A percentile compares a stretch with the other conserved stretches of the same genome.
Evolutionary conservation across 2,888 invertebrate species (phyloP).

Genomic region (Heliconius erato): DNA sequence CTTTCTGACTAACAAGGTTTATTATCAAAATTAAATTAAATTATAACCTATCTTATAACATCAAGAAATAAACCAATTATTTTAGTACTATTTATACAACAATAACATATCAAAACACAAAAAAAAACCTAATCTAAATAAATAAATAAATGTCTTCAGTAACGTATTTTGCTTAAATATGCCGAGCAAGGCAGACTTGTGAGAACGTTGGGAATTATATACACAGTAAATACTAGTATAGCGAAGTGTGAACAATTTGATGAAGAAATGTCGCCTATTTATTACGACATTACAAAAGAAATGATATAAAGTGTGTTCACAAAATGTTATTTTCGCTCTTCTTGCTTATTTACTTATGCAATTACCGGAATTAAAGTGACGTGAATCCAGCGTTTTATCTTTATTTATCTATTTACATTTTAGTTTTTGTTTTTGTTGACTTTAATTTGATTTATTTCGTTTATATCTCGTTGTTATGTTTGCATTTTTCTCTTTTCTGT

Average conservation of each 20-base stretch:
- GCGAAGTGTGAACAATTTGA: conserved; percentile 39
- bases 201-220: conserved; percentile 40
- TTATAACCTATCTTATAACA: no score
- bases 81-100: background rate
- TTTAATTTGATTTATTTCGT: background rate
- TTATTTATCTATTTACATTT: background rate
- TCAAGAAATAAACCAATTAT: no score
- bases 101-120: background rate
- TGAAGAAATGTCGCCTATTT: conserved; percentile 43
- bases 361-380: conserved; percentile 1
- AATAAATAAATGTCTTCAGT: background rate
- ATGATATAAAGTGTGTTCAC: conserved; percentile 33
- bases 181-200: conserved; percentile 12
- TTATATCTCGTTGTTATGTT: background rate
- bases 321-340: conserved; percentile 1
- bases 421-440: background rate
- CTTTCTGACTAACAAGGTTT: no score
- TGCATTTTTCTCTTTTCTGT: background rate
- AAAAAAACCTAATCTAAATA: background rate
- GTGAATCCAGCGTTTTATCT: background rate
- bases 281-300: conserved; percentile 35
- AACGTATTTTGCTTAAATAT: conserved; percentile 7
- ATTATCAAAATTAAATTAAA: no score
- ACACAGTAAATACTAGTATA: conserved; percentile 35
- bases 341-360: background rate